A percentile compares a stretch with the other conserved stretches of the same genome.
Evolutionary conservation across 2,888 invertebrate species (phyloP).

Genomic region (Euphydryas editha): DNA sequence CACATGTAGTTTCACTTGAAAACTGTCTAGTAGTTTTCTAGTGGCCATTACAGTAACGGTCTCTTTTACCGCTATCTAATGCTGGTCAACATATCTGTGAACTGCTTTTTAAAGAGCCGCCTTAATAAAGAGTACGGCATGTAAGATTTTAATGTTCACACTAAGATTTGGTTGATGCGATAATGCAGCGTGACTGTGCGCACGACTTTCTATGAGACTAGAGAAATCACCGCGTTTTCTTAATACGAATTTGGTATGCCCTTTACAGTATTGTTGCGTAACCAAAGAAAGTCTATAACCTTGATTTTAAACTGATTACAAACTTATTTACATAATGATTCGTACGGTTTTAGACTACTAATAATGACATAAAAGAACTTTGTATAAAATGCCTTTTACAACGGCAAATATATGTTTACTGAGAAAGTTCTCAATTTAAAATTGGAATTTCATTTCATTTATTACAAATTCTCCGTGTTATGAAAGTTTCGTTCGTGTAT

Average conservation of each 20-base stretch:
- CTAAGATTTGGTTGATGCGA: conserved; percentile 78
- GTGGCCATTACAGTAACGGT: conserved; percentile 79
- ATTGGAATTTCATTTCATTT: background rate
- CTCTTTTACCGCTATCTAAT: conserved; percentile 80
- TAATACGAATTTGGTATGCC: conserved; percentile 44
- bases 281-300: conserved; percentile 32
- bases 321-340: conserved; percentile 33
- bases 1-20: conserved; percentile 50
- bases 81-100: conserved; percentile 72
- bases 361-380: background rate
- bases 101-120: conserved; percentile 75
- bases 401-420: background rate
- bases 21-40: conserved; percentile 64
- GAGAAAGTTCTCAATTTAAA: background rate
- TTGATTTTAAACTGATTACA: conserved; percentile 32
- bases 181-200: conserved; percentile 76
- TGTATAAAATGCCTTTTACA: background rate
- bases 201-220: conserved; percentile 78
- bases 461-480: background rate
- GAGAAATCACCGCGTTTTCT: conserved; percentile 58
- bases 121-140: conserved; percentile 79
- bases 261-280: conserved; percentile 37
- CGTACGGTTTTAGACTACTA: conserved; percentile 23
- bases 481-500: background rate
- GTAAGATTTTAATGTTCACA: conserved; percentile 79